Base-by-base conservation (phyloP, 35 echinoderm and acorn worm genomes). In the Heliocidaris tuberculata region DNA sequence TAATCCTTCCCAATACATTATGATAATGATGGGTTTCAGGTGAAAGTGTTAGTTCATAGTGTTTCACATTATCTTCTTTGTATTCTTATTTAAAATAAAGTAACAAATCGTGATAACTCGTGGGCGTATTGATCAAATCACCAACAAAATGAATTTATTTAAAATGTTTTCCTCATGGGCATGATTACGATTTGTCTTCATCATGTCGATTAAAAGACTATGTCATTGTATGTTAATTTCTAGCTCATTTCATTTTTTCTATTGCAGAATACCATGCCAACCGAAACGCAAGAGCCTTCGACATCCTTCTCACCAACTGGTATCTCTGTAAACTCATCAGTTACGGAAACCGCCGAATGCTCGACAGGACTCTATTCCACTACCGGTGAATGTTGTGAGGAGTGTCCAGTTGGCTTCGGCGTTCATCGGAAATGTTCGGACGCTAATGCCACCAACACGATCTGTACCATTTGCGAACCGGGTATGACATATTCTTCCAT, bases 321-420 rank as follows among this genome's bases (percentile, higher is more conserved):
- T 24, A 30, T 52, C 21, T 16, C 47, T 17, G 32, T 93, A 13
- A 93, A 93, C 30, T 19, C 48, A n/a, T 50, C 90, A 92, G n/a
- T 30, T 27, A 49, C 91, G 50, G 11, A 32, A 30, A 49, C 91
- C 59, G 29, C 48, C 19, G 16, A 48, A 32, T 99, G 98, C 59
- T 48, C 27, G 19, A 97, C 94, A 48, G 92, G 89, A 9, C 65
- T 92, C 30, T 96, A 56, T 30, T 96, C 95, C 15, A 59, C 86
- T 4, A 94, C 50, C 60, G 98, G 98, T 5, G 94, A 95, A 52
- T 99, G 98, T 52, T 99, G 98, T 32, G 86, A 96, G 8, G 30
- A 95, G 19, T 99, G 98, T 95, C 94, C 95, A 0, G 47, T 94
- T 12, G 98, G 98, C 70, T 96, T 93, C 85, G 96, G 98, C 11